Evolutionary conservation across 2,888 invertebrate species (phyloP), one percentile per base, ranked within the genome.

Genomic region (Camptogramma bilineatum): DNA sequence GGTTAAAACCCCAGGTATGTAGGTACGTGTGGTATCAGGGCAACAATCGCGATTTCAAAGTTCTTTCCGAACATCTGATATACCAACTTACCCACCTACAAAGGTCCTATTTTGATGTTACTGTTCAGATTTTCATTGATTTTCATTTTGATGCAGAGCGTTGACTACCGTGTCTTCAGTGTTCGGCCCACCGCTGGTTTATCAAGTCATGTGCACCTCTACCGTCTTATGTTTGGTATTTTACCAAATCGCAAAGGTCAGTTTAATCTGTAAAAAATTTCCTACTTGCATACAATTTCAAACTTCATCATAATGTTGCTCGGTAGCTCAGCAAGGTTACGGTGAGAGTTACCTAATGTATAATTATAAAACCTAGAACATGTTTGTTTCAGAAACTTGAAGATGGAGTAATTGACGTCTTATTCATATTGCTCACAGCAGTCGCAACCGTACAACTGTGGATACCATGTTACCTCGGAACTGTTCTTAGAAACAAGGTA

Each of bases 401-500:
- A 16, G 59, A 82, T 0, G 88, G 88, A 0, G 73, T 68, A n/a
- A 21, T 89, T 2, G 75, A 90, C 52, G 56, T 85, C n/a, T 46
- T 84, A 4, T 87, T 88, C 66, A 66, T 66, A 13, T 54, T 84
- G 59, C 61, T 89, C 47, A 63, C 66, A 4, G 19, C 77, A 1
- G 81, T 73, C 1, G 70, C 74, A 0, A 72, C 68, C 17, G 7
- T 86, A 42, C 88, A 90, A 58, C 72, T 89, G 3, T 89, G 87
- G 86, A 85, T 90, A 71, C 88, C 89, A 0, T 91, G 90, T 62
- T 85, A 82, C 59, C 80, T 90, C 1, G 88, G 90, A 2, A 87
- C 90, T 4, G 50, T 85, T 47, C 66, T 90, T 31, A 79, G 80
- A 57, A 83, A 86, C 59, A 87, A 87, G 79, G 90, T 88, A 69